These are phyloP conservation scores for Cephus nigrinus DNA, from an alignment of 2,888 invertebrate genomes.

Conservation along the genomic window DNA sequence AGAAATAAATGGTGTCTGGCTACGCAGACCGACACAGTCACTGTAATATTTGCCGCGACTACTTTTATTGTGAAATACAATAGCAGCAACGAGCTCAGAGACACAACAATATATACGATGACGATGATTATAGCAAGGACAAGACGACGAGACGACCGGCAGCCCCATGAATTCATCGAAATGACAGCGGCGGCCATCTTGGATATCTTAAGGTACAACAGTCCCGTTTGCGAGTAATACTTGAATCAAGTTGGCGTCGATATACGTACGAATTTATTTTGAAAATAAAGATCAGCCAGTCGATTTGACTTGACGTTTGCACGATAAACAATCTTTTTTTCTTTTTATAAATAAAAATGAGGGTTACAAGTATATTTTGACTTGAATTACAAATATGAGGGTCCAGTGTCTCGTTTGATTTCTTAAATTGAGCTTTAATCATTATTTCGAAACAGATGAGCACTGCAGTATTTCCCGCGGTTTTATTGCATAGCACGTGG, in stretches of 20 bases:
- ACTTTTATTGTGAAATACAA: neutral
- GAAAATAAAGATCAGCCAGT: neutral
- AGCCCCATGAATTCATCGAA: neutral
- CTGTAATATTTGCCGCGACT: neutral
- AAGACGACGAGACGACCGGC: neutral
- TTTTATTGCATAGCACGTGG: constrained; percentile 3
- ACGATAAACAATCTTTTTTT: too few relatives aligned
- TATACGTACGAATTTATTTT: neutral
- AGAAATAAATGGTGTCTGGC: neutral
- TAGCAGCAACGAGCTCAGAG: neutral
- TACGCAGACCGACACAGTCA: neutral
- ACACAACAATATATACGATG: neutral
- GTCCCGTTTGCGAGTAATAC: neutral
- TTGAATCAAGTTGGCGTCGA: neutral
- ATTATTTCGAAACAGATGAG: neutral
- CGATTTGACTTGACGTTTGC: neutral
- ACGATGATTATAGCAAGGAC: neutral
- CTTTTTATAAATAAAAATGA: neutral
- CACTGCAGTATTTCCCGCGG: neutral
- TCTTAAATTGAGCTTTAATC: neutral
- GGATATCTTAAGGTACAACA: neutral
- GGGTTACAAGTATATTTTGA: neutral
- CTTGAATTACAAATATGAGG: neutral
- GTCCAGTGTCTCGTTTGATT: neutral
- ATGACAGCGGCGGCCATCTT: neutral